phyloP scores from a whole-genome alignment of 2,797 vertebrate species.

The Taenioides sp. region DNA sequence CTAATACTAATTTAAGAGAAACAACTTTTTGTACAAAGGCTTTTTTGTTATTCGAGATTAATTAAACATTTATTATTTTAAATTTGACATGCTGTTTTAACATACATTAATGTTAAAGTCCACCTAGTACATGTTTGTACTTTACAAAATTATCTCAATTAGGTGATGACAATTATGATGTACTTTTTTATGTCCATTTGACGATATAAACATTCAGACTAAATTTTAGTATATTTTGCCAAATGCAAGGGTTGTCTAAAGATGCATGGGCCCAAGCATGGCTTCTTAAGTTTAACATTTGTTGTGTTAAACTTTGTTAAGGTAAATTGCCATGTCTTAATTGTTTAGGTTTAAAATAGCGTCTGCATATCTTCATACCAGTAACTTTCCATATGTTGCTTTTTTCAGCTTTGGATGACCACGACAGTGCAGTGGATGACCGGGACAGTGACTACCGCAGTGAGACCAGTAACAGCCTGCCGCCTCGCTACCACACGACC shows the following conservation, averaged over 20 bases:
- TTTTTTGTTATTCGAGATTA: no score
- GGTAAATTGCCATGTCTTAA: not conserved
- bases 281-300: slow-evolving; percentile 5
- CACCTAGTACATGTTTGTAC: not conserved
- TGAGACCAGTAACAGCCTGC: slow-evolving; percentile 93
- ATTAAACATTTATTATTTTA: no score
- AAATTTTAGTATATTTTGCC: not conserved
- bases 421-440: slow-evolving; percentile 94
- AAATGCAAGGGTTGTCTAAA: not conserved
- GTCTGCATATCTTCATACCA: not conserved
- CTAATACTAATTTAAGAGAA: no score
- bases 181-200: slow-evolving; percentile 10
- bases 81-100: no score
- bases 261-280: slow-evolving; percentile 27
- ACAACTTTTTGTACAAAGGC: no score
- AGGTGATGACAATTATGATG: not conserved
- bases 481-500: slow-evolving; percentile 89
- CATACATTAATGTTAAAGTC: not conserved
- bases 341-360: not conserved
- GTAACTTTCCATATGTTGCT: not conserved
- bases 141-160: not conserved
- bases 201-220: slow-evolving; percentile 22
- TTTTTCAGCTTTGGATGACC: slow-evolving; percentile 89
- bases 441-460: slow-evolving; percentile 98
- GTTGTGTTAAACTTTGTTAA: not conserved